Percentiles rank a stretch among this genome's conserved stretches.
phyloP scores from a whole-genome alignment of 2,888 invertebrate genomes.

The Glyphotaelius pellucidus region DNA sequence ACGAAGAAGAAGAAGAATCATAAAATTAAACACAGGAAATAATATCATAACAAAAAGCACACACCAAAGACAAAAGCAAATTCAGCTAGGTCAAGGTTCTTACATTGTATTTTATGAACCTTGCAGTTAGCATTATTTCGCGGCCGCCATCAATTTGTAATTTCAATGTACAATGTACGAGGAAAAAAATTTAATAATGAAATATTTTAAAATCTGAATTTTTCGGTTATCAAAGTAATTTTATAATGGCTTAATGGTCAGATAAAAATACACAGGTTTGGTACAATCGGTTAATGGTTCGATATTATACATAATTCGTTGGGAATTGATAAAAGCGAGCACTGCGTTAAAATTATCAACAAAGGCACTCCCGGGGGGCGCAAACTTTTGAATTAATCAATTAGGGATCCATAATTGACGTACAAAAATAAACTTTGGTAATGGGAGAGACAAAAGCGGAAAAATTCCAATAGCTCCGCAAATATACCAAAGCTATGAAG shows the following conservation, averaged over 20 bases:
- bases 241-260: background rate
- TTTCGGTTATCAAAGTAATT: background rate
- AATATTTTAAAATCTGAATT: background rate
- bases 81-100: no score
- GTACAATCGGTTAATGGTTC: background rate
- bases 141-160: background rate
- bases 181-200: background rate
- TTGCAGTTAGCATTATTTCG: background rate
- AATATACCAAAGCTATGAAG: background rate
- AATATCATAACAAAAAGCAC: no score
- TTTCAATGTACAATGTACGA: background rate
- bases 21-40: no score
- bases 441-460: background rate
- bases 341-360: conserved; percentile 9
- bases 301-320: background rate
- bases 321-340: background rate
- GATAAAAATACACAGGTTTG: background rate
- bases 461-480: background rate
- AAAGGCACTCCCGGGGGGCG: background rate
- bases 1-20: no score
- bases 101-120: background rate
- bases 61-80: no score
- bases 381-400: conserved; percentile 20
- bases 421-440: background rate
- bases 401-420: conserved; percentile 19